A percentile compares a stretch with the other conserved stretches of the same genome.
These are phyloP conservation scores for Cephalopholis sonnerati DNA, from an alignment of 2,113 vertebrate genomes.

Conservation along the genomic window DNA sequence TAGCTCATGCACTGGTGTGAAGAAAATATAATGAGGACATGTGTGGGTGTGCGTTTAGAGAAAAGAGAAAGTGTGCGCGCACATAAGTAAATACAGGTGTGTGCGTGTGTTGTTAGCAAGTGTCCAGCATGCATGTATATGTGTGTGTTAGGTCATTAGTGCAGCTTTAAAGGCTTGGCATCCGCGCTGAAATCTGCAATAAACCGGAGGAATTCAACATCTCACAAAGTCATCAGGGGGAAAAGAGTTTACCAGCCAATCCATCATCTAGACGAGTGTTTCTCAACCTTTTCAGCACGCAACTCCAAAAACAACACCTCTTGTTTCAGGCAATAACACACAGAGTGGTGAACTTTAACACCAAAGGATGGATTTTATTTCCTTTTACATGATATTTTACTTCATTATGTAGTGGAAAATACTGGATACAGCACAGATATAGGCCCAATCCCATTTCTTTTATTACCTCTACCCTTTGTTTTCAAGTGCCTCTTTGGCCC, in stretches of 20 bases:
- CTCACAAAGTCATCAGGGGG: conserved; percentile 54
- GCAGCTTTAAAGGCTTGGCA: conserved; percentile 70
- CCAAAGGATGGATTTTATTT: conserved; percentile 35
- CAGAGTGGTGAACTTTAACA: conserved; percentile 20
- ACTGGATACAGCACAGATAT: not conserved
- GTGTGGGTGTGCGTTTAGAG: conserved; percentile 32
- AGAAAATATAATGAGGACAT: conserved; percentile 71
- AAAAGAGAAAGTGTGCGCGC: conserved; percentile 27
- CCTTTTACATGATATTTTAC: not conserved
- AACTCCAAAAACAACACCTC: not conserved
- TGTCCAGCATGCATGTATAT: conserved; percentile 53
- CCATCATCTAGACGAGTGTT: conserved; percentile 48
- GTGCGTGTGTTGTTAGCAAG: conserved; percentile 21
- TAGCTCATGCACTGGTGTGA: conserved; percentile 44
- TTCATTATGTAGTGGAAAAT: not conserved
- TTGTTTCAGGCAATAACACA: conserved; percentile 25
- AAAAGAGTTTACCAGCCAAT: conserved; percentile 61
- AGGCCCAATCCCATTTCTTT: too few species aligned
- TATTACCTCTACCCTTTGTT: too few species aligned
- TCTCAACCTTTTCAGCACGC: conserved; percentile 33
- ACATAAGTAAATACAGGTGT: conserved; percentile 56
- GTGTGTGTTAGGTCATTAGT: conserved; percentile 73
- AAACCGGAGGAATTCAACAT: conserved; percentile 72
- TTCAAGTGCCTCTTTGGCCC: too few species aligned
- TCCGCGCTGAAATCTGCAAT: conserved; percentile 61